Evolutionary conservation across 2,888 invertebrate species (phyloP).

Genomic region (Ischnus inquisitorius): DNA sequence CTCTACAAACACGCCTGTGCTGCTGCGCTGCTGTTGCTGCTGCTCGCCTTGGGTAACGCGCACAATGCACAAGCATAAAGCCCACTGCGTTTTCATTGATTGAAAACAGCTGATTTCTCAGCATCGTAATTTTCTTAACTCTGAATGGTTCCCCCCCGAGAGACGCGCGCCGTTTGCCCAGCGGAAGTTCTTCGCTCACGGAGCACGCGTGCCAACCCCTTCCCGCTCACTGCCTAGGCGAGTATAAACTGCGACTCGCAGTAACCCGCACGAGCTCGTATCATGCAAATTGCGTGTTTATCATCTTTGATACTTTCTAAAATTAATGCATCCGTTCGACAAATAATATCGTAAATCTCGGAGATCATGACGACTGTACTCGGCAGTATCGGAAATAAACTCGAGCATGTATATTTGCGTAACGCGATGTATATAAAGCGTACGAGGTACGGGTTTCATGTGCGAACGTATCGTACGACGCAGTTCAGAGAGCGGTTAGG

Average conservation of each 20-base stretch:
- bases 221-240: too few species aligned
- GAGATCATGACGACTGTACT: neutral
- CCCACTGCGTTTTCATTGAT: constrained; percentile 78
- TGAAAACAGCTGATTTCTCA: constrained; percentile 81
- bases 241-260: neutral
- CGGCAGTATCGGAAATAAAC: neutral
- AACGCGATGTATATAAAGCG: neutral
- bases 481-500: neutral
- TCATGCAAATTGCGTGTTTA: constrained; percentile 22
- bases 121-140: constrained; percentile 55
- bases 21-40: neutral
- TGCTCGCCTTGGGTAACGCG: constrained; percentile 25
- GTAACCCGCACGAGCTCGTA: constrained; percentile 4
- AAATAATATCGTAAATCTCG: constrained; percentile 8
- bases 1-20: constrained; percentile 45
- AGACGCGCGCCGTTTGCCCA: constrained; percentile 21
- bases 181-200: constrained; percentile 62
- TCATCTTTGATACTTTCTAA: constrained; percentile 20
- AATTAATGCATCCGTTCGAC: constrained; percentile 20
- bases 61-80: constrained; percentile 56
- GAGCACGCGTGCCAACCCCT: constrained; percentile 62
- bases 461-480: constrained; percentile 9
- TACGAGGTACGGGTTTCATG: neutral
- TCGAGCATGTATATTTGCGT: neutral
- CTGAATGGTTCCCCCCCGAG: constrained; percentile 25